A percentile compares a stretch with the other conserved stretches of the same genome.
These are phyloP conservation scores for Pseudochaenichthys georgianus DNA, from an alignment of 2,797 vertebrate species.

Conservation along the genomic window DNA sequence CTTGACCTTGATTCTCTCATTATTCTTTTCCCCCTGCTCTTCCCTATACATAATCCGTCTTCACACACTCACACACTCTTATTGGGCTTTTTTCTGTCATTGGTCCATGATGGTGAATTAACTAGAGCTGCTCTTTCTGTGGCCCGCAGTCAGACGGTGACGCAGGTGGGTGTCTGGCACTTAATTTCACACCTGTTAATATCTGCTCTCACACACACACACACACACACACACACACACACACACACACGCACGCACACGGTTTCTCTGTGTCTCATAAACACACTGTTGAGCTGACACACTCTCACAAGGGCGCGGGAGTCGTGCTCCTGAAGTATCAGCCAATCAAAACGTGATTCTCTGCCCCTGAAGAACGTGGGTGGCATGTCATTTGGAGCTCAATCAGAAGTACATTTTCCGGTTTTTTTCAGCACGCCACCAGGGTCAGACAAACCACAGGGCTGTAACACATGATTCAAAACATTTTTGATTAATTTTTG, in stretches of 20 bases:
- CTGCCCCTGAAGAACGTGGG: constrained; percentile 43
- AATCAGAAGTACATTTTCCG: constrained; percentile 10
- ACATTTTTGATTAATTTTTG: not conserved
- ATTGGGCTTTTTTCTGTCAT: constrained; percentile 22
- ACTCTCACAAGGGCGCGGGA: constrained; percentile 48
- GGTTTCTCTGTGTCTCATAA: not conserved
- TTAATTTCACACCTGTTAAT: constrained; percentile 78
- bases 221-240: constrained; percentile 7
- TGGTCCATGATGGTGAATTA: constrained; percentile 24
- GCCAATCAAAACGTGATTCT: constrained; percentile 59
- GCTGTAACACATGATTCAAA: not conserved
- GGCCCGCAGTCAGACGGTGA: constrained; percentile 53
- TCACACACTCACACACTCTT: constrained; percentile 7
- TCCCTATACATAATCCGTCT: not conserved
- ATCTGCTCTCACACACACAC: constrained; percentile 28
- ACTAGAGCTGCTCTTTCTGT: not conserved
- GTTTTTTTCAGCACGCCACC: not conserved
- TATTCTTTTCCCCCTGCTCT: not conserved
- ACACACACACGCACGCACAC: not conserved
- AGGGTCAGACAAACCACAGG: not conserved
- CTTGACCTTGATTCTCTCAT: not conserved
- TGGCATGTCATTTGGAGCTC: constrained; percentile 39
- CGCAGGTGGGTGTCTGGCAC: constrained; percentile 65
- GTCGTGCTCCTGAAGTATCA: constrained; percentile 45
- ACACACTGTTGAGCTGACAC: constrained; percentile 34